phyloP scores from a whole-genome alignment of 2,113 vertebrate species.

The Gopherus flavomarginatus region DNA sequence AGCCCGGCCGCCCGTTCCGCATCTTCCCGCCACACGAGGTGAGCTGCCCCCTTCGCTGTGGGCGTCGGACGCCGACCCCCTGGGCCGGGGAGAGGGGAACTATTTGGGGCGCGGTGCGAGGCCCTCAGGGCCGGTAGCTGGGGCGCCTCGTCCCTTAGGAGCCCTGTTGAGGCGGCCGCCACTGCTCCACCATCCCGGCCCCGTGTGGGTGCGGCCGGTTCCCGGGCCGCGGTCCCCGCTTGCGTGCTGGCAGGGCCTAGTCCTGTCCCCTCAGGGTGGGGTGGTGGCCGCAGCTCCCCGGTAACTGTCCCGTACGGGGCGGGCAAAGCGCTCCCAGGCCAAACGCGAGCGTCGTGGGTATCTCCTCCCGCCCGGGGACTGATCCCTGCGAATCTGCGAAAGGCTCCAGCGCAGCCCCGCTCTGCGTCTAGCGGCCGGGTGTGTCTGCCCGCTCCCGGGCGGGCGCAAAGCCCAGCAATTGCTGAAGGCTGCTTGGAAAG shows the following conservation, averaged over 20 bases:
- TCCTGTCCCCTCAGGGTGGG: neutral
- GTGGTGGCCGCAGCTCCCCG: neutral
- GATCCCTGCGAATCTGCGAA: neutral
- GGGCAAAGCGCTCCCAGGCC: neutral
- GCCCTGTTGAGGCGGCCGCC: no score
- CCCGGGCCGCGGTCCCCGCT: no score
- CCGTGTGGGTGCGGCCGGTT: no score
- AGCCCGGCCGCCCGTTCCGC: neutral
- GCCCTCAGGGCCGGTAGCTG: no score
- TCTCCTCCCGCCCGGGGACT: neutral
- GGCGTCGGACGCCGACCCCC: conserved; percentile 19
- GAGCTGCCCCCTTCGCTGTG: neutral
- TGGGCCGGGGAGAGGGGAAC: neutral
- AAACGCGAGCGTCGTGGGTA: neutral
- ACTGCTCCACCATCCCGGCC: neutral
- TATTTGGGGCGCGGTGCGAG: neutral
- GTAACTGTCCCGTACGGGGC: no score
- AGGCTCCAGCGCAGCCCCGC: neutral
- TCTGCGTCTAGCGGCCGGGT: neutral
- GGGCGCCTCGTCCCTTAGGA: neutral
- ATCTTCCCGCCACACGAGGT: neutral
- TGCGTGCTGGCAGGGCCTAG: neutral
- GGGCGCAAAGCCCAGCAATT: no score
- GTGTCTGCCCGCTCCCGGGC: neutral
- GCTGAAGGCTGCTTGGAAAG: neutral